Evolutionary conservation across 2,113 vertebrate species (phyloP), one percentile per base, ranked within the genome.

Genomic region (Artemisiospiza belli): DNA sequence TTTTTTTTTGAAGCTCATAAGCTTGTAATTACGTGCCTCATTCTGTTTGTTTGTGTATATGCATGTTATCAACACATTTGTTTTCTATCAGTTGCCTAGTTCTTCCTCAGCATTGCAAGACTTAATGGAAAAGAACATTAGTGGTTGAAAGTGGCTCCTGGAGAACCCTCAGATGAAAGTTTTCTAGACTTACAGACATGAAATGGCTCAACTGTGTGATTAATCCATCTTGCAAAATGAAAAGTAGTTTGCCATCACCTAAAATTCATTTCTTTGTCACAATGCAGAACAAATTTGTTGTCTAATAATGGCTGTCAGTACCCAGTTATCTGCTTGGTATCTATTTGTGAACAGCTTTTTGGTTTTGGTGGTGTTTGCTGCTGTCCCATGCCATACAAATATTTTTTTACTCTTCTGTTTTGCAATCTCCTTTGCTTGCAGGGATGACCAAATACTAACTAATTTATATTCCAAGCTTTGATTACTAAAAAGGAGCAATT

Each of bases 21-120:
- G 33, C 9, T 33, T 92, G 14, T 61, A 83, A 90, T 93, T 85
- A 18, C 7, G 15, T 63, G 31, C 52, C 81, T 95, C 82, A 90
- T 87, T 90, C 84, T 93, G 77, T 91, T 87, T 43, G 54, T 93
- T 17, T 87, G 68, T 89, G 89, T 84, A 46, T 51, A 37, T 63
- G 37, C 43, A n/a, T 76, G 59, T 92, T 88, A 75, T 66, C 47
- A 79, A 54, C 2, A 1, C 68, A 77, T 75, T 90, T 72, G 28
- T 89, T 93, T 75, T 68, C 33, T 93, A 30, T 90, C 43, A 51
- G 57, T 46, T 93, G 33, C 46, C n/a, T 70, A 31, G 31, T 37
- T 91, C 84, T 82, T 91, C 84, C 61, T 93, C 61, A 67, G 55
- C 11, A 17, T 87, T 87, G 13, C 43, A 70, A 62, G 51, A 70